Conservation (phyloP, 2,797 vertebrate species). For the Echeneis naucrates region DNA sequence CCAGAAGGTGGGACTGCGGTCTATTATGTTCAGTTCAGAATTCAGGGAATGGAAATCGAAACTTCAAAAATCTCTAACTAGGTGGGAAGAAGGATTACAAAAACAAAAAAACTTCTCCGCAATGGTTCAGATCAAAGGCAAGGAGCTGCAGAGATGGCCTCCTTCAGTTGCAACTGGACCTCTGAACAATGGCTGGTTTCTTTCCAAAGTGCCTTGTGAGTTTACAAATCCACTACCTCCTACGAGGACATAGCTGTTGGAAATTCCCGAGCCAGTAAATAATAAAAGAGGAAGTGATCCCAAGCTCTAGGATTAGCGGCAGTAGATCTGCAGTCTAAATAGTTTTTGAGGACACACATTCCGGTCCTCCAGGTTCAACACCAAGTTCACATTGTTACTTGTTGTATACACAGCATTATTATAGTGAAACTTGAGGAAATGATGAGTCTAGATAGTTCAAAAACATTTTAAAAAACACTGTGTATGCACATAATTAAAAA, state of each 20-base stretch:
- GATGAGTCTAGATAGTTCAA: slow-evolving; percentile 15
- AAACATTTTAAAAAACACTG: slow-evolving; percentile 37
- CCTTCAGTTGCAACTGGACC: slow-evolving; percentile 37
- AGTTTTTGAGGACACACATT: slow-evolving; percentile 12
- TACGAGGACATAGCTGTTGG: slow-evolving; percentile 50
- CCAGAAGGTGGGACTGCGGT: neutral
- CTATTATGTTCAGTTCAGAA: neutral
- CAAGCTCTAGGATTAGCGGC: slow-evolving; percentile 37
- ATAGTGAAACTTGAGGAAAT: slow-evolving; percentile 32
- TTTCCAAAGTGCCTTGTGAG: slow-evolving; percentile 46
- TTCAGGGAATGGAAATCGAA: slow-evolving; percentile 1
- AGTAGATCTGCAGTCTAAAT: slow-evolving; percentile 36
- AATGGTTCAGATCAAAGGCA: slow-evolving; percentile 19
- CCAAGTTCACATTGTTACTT: slow-evolving; percentile 27
- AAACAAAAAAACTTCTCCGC: slow-evolving; percentile 7
- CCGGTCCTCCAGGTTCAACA: slow-evolving; percentile 25
- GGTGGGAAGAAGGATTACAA: slow-evolving; percentile 17
- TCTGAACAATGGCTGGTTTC: slow-evolving; percentile 50
- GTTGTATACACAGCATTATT: slow-evolving; percentile 25
- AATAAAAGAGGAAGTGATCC: slow-evolving; percentile 56
- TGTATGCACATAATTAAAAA: slow-evolving; percentile 51
- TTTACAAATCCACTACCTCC: slow-evolving; percentile 47
- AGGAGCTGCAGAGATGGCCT: slow-evolving; percentile 32
- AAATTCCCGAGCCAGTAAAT: slow-evolving; percentile 54
- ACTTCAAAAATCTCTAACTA: neutral